Percentiles rank a stretch among this genome's conserved stretches.
phyloP scores from a whole-genome alignment of 2,888 invertebrate genomes.

The Mayetiola destructor region DNA sequence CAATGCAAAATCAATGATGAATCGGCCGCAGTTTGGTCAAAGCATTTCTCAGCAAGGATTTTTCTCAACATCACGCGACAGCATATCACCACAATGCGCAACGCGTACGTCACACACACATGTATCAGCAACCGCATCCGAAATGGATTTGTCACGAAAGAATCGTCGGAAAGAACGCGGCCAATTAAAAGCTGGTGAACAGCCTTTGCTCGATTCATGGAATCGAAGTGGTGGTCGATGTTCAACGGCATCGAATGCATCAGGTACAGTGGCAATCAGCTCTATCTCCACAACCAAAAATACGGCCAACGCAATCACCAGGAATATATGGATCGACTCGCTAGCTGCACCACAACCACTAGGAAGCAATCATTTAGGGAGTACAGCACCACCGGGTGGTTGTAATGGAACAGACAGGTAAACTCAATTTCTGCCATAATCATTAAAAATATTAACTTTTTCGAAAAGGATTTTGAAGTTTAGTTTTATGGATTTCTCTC shows the following conservation, averaged over 20 bases:
- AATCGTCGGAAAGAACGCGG: conserved; percentile 46
- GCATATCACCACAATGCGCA: conserved; percentile 52
- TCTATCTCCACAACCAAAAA: too few species aligned
- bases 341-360: too few species aligned
- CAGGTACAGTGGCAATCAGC: conserved; percentile 31
- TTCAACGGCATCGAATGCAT: conserved; percentile 38
- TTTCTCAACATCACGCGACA: conserved; percentile 58
- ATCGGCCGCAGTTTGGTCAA: conserved; percentile 39
- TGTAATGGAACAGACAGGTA: conserved; percentile 56
- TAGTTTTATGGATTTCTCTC: not conserved
- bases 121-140: conserved; percentile 49
- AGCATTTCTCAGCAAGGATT: conserved; percentile 44
- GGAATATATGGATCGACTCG: too few species aligned
- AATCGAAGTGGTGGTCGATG: conserved; percentile 41
- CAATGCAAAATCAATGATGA: conserved; percentile 64
- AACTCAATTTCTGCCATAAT: conserved; percentile 21
- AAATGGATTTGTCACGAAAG: conserved; percentile 56
- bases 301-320: too few species aligned
- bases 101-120: conserved; percentile 42
- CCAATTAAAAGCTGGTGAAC: conserved; percentile 59
- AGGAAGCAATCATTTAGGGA: conserved; percentile 46
- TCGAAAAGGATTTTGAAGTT: not conserved
- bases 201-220: conserved; percentile 57
- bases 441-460: not conserved
- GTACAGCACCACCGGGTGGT: conserved; percentile 29